Base-by-base conservation (phyloP, 2,888 invertebrate species). In the Agriopis marginaria region DNA sequence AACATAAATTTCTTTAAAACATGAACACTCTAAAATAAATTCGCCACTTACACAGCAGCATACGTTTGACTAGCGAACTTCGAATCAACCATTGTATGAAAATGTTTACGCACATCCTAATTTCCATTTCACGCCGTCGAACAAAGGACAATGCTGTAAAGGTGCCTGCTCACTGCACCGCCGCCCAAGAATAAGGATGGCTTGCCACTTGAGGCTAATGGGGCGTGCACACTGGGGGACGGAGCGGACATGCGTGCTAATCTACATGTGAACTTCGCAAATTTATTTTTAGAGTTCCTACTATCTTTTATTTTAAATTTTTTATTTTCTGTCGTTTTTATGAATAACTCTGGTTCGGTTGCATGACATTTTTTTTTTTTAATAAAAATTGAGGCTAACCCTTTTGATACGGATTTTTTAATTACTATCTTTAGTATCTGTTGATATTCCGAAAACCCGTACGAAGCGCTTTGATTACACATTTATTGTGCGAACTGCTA, bases 121-220 rank as follows among this genome's bases (percentile, higher is more conserved):
- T 70, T 71, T 71, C 62, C 68, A 69, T 75, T 68, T 75, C 65
- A 72, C 73, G 68, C 64, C 54, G 62, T 51, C 23, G 67, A 59
- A 73, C 72, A 79, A 78, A 79, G 72, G 72, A 71, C 72, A 59
- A 59, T 23, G 32, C 63, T 69, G 65, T 72, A 63, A 75, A 74
- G 65, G 65, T 61, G 49, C 51, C 14, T 69, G 71, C 72, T 76
- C 72, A 73, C 73, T 71, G 69, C 73, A 66, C 74, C 64, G 68
- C 45, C 61, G 61, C 64, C 74, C 68, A 66, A 67, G 73, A 72
- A 76, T 75, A 74, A 77, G 75, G 69, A 68, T 71, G 68, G 73
- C 70, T 72, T 66, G 74, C 68, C 74, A 76, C 79, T 79, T 65
- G 73, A 59, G 73, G 68, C 79, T 81, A 85, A 85, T 82, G 80